Base-by-base conservation (phyloP, 2,888 invertebrate species). In the Metallyticus violacea region DNA sequence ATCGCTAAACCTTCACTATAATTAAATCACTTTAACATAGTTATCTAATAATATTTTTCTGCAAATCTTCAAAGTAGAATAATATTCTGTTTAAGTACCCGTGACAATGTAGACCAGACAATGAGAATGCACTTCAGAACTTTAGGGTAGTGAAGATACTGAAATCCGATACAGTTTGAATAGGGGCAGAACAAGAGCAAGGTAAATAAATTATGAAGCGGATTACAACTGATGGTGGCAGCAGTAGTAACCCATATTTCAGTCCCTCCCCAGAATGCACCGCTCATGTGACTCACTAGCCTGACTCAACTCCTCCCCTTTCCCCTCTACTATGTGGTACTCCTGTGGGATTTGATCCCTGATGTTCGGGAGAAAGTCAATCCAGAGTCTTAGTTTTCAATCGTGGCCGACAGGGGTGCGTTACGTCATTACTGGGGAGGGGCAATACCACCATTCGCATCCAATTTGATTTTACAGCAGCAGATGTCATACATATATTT, bases 401-500 rank as follows among this genome's bases (percentile, higher is more conserved):
- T 83, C 83, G 83, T n/a, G 77, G 83, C 77, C 25, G 77, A 81
- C 30, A 81, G 30, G 83, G 29, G 83, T 77, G 77, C 40, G 40
- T 62, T 62, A 62, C 40, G 40, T 62, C 40, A 62, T 62, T 62
- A 62, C 40, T 15, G 40, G 40, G 40, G 40, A 62, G 40, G 40
- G 40, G 40, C 40, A 62, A 15, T 22, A 62, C 40, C 40, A 62
- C 40, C 22, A 62, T 62, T 62, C 83, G 30, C 77, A 83, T 83
- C 77, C 83, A 83, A 83, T 83, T 83, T 83, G 83, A 83, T 83
- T 83, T 83, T 83, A 83, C 77, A 77, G 83, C 28, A 83, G 83
- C 83, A 83, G 83, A 83, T 83, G 83, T 77, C 83, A 83, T 83
- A 83, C 83, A 83, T 83, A 83, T 77, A 83, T 83, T 83, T 83